Percentiles rank a stretch among this genome's conserved stretches.
Conservation (phyloP, 2,888 invertebrate genomes). For the Eristalis pertinax region DNA sequence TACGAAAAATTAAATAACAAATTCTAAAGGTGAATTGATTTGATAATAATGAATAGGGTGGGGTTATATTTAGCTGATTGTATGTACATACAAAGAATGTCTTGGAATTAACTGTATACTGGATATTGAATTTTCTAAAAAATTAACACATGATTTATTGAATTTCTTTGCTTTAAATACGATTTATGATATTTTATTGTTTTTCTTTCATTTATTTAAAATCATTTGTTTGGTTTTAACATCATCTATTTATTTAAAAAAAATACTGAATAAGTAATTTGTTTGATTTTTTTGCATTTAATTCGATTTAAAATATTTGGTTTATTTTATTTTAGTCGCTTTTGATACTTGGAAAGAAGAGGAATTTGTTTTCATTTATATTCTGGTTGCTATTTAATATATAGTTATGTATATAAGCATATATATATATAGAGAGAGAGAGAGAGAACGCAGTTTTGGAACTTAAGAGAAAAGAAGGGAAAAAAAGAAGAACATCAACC, state of each 20-base stretch:
- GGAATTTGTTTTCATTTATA: slow-evolving; percentile 71
- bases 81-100: slow-evolving; percentile 57
- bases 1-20: neutral
- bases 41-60: slow-evolving; percentile 41
- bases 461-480: neutral
- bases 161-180: slow-evolving; percentile 39
- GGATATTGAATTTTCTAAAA: slow-evolving; percentile 19
- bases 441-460: slow-evolving; percentile 29
- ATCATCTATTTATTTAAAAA: slow-evolving; percentile 33
- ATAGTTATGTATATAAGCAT: slow-evolving; percentile 16
- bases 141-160: slow-evolving; percentile 43
- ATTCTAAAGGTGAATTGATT: slow-evolving; percentile 42
- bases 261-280: neutral
- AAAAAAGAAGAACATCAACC: slow-evolving; percentile 8
- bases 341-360: slow-evolving; percentile 80
- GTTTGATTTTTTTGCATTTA: slow-evolving; percentile 23
- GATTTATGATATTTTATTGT: slow-evolving; percentile 15
- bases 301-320: slow-evolving; percentile 18
- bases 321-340: slow-evolving; percentile 74
- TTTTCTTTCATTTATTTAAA: slow-evolving; percentile 26
- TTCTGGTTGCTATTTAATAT: slow-evolving; percentile 27
- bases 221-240: slow-evolving; percentile 9
- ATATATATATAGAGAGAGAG: slow-evolving; percentile 33
- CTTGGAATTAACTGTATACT: slow-evolving; percentile 34
- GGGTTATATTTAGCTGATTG: slow-evolving; percentile 38